Conservation (phyloP, 2,888 invertebrate genomes). For the Machimus atricapillus region DNA sequence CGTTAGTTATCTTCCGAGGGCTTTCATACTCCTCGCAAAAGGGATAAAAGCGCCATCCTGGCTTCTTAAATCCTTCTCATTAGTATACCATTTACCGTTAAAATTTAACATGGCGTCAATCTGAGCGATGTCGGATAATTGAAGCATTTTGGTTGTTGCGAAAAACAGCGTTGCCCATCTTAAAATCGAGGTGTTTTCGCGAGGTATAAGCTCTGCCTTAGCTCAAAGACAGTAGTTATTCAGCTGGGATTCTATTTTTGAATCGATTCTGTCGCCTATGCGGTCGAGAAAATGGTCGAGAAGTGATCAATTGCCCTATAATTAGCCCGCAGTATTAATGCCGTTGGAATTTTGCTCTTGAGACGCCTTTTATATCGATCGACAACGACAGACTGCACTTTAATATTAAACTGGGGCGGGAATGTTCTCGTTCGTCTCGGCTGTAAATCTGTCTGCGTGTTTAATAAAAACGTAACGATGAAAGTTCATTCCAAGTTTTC, state of each 20-base stretch:
- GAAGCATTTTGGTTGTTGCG: not conserved
- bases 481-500: not conserved
- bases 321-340: slow-evolving; percentile 43
- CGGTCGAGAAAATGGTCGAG: slow-evolving; percentile 41
- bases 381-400: not conserved
- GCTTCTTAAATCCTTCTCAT: not conserved
- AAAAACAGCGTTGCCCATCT: not conserved
- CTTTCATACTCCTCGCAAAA: not conserved
- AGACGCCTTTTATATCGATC: not conserved
- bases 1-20: not conserved
- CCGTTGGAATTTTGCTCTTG: slow-evolving; percentile 14
- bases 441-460: not conserved
- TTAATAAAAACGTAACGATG: not conserved
- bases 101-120: not conserved
- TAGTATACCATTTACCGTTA: not conserved
- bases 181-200: not conserved
- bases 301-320: slow-evolving; percentile 48
- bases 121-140: not conserved
- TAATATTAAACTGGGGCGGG: not conserved
- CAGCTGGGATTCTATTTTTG: slow-evolving; percentile 11
- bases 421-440: not conserved
- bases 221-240: slow-evolving; percentile 5
- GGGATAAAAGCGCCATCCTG: not conserved
- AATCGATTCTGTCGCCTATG: slow-evolving; percentile 1
- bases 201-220: not conserved